phyloP scores from a whole-genome alignment of 2,888 invertebrate genomes.

The Theodoxus fluviatilis region DNA sequence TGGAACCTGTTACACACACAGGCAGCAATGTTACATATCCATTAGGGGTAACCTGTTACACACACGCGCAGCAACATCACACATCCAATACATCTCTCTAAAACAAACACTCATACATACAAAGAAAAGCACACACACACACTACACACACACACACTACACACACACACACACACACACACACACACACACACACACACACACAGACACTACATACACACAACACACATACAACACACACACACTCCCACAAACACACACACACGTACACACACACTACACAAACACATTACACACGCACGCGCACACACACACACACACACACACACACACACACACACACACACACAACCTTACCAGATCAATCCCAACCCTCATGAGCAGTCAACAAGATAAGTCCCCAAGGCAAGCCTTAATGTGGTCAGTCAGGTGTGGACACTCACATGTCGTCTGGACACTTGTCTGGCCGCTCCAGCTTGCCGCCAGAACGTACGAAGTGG shows the following conservation, averaged over 20 bases:
- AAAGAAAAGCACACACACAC: not conserved
- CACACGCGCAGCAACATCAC: too few relatives aligned
- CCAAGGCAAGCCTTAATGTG: not conserved
- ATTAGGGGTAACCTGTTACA: not conserved
- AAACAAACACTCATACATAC: not conserved
- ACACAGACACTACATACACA: not conserved
- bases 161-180: not conserved
- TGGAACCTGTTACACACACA: not conserved
- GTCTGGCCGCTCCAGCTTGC: conserved; percentile 75
- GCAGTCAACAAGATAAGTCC: not conserved
- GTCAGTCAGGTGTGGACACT: conserved; percentile 39
- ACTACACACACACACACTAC: not conserved
- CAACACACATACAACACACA: not conserved
- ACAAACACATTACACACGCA: too few relatives aligned
- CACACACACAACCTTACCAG: too few relatives aligned
- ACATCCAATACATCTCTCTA: too few relatives aligned
- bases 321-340: too few relatives aligned
- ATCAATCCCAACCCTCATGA: too few relatives aligned
- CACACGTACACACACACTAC: too few relatives aligned
- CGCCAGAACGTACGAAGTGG: conserved; percentile 86
- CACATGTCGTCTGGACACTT: conserved; percentile 80
- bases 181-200: not conserved
- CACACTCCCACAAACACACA: not conserved
- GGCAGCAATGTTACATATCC: not conserved
- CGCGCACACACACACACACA: too few relatives aligned